Evolutionary conservation across 2,888 invertebrate genomes (phyloP).

Genomic region (Amphimallon solstitiale): DNA sequence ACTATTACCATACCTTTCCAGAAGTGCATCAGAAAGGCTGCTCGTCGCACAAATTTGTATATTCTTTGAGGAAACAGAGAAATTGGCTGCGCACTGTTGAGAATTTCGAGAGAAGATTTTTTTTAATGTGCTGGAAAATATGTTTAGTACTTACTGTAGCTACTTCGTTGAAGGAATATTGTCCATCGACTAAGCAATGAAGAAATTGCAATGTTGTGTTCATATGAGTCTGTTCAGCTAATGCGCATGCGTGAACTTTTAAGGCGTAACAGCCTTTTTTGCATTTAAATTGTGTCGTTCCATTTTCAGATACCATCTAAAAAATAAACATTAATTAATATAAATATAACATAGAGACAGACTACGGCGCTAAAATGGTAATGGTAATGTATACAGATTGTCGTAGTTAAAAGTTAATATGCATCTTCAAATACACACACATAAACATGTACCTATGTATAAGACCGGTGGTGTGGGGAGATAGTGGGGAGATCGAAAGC

Average conservation of each 20-base stretch:
- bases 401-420: too few species aligned
- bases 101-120: not conserved
- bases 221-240: constrained; percentile 52
- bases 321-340: not conserved
- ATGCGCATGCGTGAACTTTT: constrained; percentile 63
- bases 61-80: not conserved
- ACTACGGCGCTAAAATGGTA: too few species aligned
- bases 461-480: too few species aligned
- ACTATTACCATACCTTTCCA: constrained; percentile 55
- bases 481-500: too few species aligned
- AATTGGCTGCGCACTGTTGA: constrained; percentile 24
- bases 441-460: too few species aligned
- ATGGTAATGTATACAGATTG: too few species aligned
- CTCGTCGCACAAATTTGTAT: constrained; percentile 16
- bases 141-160: constrained; percentile 6
- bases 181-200: constrained; percentile 57
- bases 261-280: constrained; percentile 65
- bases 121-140: not conserved
- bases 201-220: constrained; percentile 51
- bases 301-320: constrained; percentile 35
- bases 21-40: constrained; percentile 47
- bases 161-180: constrained; percentile 17
- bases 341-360: too few species aligned
- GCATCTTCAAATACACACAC: too few species aligned
- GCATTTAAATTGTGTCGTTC: constrained; percentile 57